Conservation (phyloP, 2,797 vertebrate genomes). For the Leptoclinus maculatus region DNA sequence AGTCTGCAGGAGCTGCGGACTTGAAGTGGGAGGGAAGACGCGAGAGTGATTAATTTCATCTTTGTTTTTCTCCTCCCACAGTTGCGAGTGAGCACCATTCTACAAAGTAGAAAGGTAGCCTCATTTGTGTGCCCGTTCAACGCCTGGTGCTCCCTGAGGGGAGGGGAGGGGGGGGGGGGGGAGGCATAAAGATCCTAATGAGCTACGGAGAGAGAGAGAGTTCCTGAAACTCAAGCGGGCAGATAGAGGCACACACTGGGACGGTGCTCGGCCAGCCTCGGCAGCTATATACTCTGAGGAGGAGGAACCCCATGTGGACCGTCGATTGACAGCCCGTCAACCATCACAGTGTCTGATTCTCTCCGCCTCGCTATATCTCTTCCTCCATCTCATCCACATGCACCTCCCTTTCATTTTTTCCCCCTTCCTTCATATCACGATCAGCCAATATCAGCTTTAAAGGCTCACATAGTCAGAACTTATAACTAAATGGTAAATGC, state of each 20-base stretch:
- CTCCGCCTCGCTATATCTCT: slow-evolving; percentile 26
- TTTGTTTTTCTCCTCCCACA: slow-evolving; percentile 76
- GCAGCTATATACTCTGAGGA: slow-evolving; percentile 51
- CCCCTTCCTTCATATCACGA: not conserved
- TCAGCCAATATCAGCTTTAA: not conserved
- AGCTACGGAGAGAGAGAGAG: slow-evolving; percentile 54
- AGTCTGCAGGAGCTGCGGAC: slow-evolving; percentile 58
- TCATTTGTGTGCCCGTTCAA: slow-evolving; percentile 69
- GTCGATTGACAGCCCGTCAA: slow-evolving; percentile 66
- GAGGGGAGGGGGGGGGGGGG: slow-evolving; percentile 22
- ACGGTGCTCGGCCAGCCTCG: slow-evolving; percentile 35
- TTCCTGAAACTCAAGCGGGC: slow-evolving; percentile 58
- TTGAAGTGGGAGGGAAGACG: slow-evolving; percentile 47
- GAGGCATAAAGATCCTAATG: slow-evolving; percentile 71
- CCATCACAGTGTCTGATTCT: slow-evolving; percentile 31
- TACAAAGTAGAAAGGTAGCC: slow-evolving; percentile 71
- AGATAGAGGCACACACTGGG: slow-evolving; percentile 44
- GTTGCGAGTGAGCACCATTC: slow-evolving; percentile 48
- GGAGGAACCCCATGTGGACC: slow-evolving; percentile 54
- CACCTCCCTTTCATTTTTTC: not conserved
- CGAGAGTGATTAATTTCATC: slow-evolving; percentile 76
- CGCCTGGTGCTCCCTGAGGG: slow-evolving; percentile 42
- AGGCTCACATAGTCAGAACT: not conserved
- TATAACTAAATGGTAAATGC: not conserved
- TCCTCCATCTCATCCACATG: not conserved